These are phyloP conservation scores for Hydropsyche betteni DNA, from an alignment of 2,888 invertebrate species.

Conservation along the genomic window DNA sequence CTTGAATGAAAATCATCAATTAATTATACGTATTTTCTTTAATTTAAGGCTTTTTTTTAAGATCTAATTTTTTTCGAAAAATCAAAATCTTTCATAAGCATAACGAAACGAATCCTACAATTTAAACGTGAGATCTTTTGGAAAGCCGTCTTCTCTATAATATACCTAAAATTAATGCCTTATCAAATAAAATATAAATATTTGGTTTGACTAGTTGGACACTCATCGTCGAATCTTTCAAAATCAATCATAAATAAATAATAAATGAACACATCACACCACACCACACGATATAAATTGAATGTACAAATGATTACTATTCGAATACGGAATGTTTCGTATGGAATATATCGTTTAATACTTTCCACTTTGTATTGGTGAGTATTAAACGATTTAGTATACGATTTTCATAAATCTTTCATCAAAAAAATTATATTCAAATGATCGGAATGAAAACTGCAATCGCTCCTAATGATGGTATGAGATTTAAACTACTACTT, in stretches of 20 bases:
- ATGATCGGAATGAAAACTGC: no score
- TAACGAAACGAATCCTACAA: background rate
- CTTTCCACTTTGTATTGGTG: no score
- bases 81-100: no score
- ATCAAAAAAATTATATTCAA: no score
- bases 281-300: conserved; percentile 1
- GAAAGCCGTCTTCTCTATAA: conserved; percentile 37
- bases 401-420: no score
- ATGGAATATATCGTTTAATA: no score
- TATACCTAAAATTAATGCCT: conserved; percentile 25
- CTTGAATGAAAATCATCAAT: background rate
- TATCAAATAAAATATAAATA: conserved; percentile 19
- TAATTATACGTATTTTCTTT: conserved; percentile 26
- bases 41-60: conserved; percentile 28
- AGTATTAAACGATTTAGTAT: no score
- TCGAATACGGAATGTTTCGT: conserved; percentile 7
- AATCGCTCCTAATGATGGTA: no score
- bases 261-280: conserved; percentile 18
- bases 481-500: background rate
- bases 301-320: background rate
- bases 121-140: conserved; percentile 42
- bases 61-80: background rate
- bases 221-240: conserved; percentile 44
- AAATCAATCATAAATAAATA: conserved; percentile 11
- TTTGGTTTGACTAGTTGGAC: conserved; percentile 47